Percentiles rank a stretch among this genome's conserved stretches.
phyloP scores from a whole-genome alignment of 2,888 invertebrate species.

The Loripinus fragilis region DNA sequence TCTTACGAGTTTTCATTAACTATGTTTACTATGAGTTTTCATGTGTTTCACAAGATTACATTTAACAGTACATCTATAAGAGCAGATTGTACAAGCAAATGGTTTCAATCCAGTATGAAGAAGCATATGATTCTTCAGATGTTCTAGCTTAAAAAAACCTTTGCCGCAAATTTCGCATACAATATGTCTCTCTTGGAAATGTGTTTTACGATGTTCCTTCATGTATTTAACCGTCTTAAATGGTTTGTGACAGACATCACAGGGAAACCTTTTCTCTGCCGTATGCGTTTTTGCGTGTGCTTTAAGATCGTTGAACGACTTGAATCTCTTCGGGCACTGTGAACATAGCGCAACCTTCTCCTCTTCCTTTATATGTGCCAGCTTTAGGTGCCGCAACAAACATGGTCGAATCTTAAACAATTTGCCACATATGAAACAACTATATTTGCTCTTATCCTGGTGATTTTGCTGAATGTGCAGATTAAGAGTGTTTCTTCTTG shows the following conservation, averaged over 20 bases:
- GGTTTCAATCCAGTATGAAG: not conserved
- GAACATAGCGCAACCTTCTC: not conserved
- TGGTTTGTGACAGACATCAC: not conserved
- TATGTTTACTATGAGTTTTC: not conserved
- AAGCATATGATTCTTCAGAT: not conserved
- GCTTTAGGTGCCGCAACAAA: not conserved
- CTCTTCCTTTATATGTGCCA: not conserved
- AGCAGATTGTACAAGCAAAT: not conserved
- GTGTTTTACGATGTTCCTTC: not conserved
- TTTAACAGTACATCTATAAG: slow-evolving; percentile 9
- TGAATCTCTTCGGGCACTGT: slow-evolving; percentile 9
- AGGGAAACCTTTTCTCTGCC: not conserved
- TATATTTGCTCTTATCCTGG: not conserved
- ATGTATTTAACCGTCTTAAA: slow-evolving; percentile 4
- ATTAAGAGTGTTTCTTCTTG: not conserved
- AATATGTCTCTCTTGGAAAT: not conserved
- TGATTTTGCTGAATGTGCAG: slow-evolving; percentile 1
- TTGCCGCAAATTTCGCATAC: slow-evolving; percentile 1
- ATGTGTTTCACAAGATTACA: slow-evolving; percentile 2
- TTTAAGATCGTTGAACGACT: not conserved
- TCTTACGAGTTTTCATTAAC: no score
- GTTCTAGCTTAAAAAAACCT: slow-evolving; percentile 1
- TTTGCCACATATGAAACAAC: slow-evolving; percentile 3
- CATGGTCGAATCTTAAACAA: slow-evolving; percentile 1
- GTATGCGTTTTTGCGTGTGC: not conserved